Evolutionary conservation across 2,113 vertebrate species (phyloP).

Genomic region (Suricata suricatta): DNA sequence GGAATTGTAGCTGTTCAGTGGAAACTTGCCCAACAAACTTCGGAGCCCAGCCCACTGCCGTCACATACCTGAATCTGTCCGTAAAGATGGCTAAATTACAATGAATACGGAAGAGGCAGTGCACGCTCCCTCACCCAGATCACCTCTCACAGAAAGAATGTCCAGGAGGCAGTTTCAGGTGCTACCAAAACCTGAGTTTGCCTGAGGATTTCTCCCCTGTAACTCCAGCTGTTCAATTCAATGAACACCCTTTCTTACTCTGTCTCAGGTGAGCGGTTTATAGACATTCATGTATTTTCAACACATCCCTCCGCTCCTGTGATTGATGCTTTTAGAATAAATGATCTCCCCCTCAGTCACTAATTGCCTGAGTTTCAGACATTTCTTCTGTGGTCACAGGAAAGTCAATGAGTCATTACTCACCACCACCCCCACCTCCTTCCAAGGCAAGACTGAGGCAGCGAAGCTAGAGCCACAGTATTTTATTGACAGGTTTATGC

Average conservation of each 20-base stretch:
- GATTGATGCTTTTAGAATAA: neutral
- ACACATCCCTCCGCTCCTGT: neutral
- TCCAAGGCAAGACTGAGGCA: neutral
- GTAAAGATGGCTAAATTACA: neutral
- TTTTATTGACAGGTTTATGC: neutral
- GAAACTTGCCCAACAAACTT: neutral
- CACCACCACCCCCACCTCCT: neutral
- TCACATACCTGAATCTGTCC: neutral
- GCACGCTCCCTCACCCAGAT: fast-evolving
- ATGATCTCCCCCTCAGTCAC: neutral
- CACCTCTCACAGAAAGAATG: neutral
- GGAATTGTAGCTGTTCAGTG: neutral
- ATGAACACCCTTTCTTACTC: neutral
- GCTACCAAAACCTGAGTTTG: neutral
- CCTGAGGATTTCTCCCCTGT: neutral
- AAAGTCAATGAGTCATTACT: neutral
- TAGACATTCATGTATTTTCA: neutral
- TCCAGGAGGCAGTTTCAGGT: neutral
- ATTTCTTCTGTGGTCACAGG: neutral
- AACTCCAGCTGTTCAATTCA: neutral
- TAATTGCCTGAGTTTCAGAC: neutral
- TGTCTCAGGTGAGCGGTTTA: neutral
- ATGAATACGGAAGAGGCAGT: neutral
- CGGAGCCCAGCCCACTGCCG: neutral
- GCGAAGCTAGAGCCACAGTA: neutral